Evolutionary conservation across 1,140 invertebrate genomes (phyloP), one percentile per base, ranked within the genome.

Genomic region (Hydropsyche tenuis): DNA sequence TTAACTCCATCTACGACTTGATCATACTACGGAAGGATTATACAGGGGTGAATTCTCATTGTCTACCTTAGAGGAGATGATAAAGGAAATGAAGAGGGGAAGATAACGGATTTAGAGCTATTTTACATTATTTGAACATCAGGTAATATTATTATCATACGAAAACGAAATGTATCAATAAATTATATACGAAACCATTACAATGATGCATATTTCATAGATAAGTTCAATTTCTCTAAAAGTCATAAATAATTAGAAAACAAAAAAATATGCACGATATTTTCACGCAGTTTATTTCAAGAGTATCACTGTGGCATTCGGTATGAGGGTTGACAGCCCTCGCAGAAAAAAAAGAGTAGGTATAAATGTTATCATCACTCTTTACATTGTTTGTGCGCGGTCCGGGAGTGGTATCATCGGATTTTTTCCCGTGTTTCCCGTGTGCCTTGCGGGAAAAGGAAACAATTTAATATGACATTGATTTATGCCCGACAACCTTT

Each of bases 401-500:
- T 60, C 56, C 56, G 63, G n/a, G 30, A 43, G 63, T 65, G 30
- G 63, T 43, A 65, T 46, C 30, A 65, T 65, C 63, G 63, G 43
- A 46, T 65, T 65, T 65, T 65, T 65, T 46, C 30, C 30, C 30
- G 30, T 43, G 63, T 65, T 60, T 60, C 56, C 56, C 56, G 23
- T 53, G n/a, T 18, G 51, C 51, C 51, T 25, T 60, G 20, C 56
- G 56, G 56, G 56, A 60, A 60, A 60, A 46, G 63, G 43, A 68
- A 68, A 68, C 65, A 48, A 68, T 46, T 46, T 68, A 48, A 48
- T 68, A 68, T 68, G 65, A 48, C 42, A 68, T 68, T 68, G 65
- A 68, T 68, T 68, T 68, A 68, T 68, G 65, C 65, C n/a, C 65
- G 42, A 68, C 65, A 68, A 68, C 65, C 45, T 68, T 68, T 68